These are phyloP conservation scores for Halisarca cf. caerulea DNA, from an alignment of 37 sponge, comb jelly and placozoan genomes.

Conservation along the genomic window DNA sequence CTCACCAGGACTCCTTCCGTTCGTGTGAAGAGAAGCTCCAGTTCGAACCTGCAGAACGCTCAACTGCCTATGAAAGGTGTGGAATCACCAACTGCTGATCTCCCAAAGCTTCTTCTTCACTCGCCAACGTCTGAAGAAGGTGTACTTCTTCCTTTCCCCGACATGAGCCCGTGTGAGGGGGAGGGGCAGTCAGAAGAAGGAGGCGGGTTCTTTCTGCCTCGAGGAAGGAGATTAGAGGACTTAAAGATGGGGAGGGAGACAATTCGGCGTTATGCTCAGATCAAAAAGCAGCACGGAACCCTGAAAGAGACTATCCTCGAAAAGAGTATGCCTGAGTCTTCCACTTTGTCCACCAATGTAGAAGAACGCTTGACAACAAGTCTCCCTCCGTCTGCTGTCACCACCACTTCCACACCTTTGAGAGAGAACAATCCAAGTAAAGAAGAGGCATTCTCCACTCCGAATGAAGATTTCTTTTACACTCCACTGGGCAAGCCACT, in stretches of 20 bases:
- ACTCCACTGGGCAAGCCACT: neutral
- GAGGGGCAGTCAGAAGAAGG: neutral
- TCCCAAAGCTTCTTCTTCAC: too few relatives aligned
- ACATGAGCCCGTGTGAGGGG: too few relatives aligned
- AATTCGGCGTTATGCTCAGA: neutral
- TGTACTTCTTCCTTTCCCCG: too few relatives aligned
- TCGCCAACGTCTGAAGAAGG: too few relatives aligned
- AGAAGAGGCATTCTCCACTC: neutral
- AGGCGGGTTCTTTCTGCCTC: neutral
- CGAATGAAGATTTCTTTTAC: neutral
- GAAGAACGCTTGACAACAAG: neutral
- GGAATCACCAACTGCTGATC: neutral
- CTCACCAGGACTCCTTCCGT: neutral
- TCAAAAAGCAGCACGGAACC: neutral
- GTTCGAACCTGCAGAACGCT: neutral
- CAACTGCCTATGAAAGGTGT: neutral
- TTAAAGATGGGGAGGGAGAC: neutral
- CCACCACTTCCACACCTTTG: neutral
- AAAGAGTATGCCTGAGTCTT: neutral
- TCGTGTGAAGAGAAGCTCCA: neutral
- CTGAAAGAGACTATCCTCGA: neutral
- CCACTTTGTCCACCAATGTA: neutral
- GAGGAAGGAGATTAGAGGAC: neutral
- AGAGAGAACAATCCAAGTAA: neutral
- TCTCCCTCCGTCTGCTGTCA: neutral